A percentile compares a stretch with the other conserved stretches of the same genome.
phyloP scores from a whole-genome alignment of 2,113 vertebrate genomes.

The Rhinopithecus roxellana region DNA sequence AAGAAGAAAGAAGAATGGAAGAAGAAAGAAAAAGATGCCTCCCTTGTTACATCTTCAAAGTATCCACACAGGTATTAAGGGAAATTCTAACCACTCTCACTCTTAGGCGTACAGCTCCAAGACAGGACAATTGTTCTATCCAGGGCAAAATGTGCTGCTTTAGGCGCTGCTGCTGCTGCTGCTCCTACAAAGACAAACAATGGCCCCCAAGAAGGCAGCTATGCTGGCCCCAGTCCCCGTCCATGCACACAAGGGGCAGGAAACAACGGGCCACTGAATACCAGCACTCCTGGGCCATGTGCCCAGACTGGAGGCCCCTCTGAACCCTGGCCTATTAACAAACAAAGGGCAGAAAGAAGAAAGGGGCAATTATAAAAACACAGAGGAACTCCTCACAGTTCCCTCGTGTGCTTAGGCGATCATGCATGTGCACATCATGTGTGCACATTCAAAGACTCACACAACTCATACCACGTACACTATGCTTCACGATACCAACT shows the following conservation, averaged over 20 bases:
- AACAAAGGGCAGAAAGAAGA: conserved; percentile 60
- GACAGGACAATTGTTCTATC: conserved; percentile 27
- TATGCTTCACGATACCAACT: not conserved
- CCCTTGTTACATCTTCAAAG: not conserved
- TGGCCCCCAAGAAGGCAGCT: conserved; percentile 72
- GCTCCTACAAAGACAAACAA: conserved; percentile 44
- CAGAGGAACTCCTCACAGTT: conserved; percentile 80
- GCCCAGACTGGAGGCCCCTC: conserved; percentile 64
- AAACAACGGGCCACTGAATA: conserved; percentile 78
- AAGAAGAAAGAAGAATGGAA: too few species aligned
- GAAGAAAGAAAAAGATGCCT: not conserved
- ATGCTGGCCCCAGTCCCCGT: conserved; percentile 35
- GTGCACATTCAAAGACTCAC: conserved; percentile 23
- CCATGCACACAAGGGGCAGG: not conserved
- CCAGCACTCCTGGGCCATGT: conserved; percentile 41
- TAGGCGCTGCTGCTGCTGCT: not conserved
- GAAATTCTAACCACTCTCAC: not conserved
- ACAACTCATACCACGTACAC: not conserved
- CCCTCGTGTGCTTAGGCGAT: not conserved
- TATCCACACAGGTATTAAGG: not conserved
- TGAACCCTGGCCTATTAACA: conserved; percentile 68
- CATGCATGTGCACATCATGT: not conserved
- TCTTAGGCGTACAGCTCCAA: not conserved
- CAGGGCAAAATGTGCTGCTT: not conserved
- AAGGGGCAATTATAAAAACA: conserved; percentile 69